phyloP scores from a whole-genome alignment of 1,140 invertebrate species.

The Zophobas morio region DNA sequence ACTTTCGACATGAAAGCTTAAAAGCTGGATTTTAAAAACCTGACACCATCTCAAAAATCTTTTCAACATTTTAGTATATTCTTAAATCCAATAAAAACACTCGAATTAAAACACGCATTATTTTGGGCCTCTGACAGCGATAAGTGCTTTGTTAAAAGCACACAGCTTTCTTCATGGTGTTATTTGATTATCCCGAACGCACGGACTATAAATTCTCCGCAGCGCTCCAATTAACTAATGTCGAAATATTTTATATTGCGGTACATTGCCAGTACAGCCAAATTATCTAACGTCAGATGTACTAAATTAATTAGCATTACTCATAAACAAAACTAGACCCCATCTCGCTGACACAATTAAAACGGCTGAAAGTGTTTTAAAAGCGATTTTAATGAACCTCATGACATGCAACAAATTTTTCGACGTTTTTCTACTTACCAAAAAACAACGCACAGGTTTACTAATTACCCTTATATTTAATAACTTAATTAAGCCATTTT shows the following conservation, averaged over 20 bases:
- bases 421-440: too few species aligned
- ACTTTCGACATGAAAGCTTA: slow-evolving; percentile 44
- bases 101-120: slow-evolving; percentile 47
- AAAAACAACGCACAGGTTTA: too few species aligned
- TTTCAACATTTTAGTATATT: slow-evolving; percentile 33
- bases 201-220: slow-evolving; percentile 39
- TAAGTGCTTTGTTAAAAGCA: slow-evolving; percentile 48
- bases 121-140: slow-evolving; percentile 44
- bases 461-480: too few species aligned
- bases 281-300: slow-evolving; percentile 35
- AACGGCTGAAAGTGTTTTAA: background rate
- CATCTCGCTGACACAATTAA: slow-evolving; percentile 10
- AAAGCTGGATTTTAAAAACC: slow-evolving; percentile 43
- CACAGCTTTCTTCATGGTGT: slow-evolving; percentile 43
- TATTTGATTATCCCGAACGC: slow-evolving; percentile 45
- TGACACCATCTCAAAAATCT: slow-evolving; percentile 41
- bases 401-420: background rate
- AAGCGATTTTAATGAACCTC: background rate
- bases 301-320: slow-evolving; percentile 24
- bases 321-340: slow-evolving; percentile 18
- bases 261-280: slow-evolving; percentile 25
- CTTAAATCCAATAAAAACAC: slow-evolving; percentile 41
- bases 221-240: slow-evolving; percentile 40
- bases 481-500: too few species aligned
- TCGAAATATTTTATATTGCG: slow-evolving; percentile 39